These are phyloP conservation scores for Monarcha castaneiventris DNA, from an alignment of 2,113 vertebrate genomes.

Conservation along the genomic window DNA sequence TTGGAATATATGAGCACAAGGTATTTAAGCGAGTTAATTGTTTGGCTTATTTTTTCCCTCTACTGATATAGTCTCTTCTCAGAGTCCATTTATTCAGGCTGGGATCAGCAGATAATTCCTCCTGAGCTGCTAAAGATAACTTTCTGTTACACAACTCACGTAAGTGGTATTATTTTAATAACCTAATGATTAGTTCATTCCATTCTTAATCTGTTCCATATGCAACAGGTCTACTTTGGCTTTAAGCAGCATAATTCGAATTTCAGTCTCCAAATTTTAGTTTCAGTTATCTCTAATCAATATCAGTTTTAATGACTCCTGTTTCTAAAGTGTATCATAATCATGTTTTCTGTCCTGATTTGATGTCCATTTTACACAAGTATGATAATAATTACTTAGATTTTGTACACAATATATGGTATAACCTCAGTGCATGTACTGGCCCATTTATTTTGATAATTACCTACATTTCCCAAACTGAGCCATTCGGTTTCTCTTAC, in stretches of 20 bases:
- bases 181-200: constrained; percentile 22
- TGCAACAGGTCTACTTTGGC: not conserved
- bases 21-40: not conserved
- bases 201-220: constrained; percentile 30
- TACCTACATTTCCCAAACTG: not conserved
- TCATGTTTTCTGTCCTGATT: not conserved
- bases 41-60: not conserved
- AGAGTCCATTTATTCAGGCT: not conserved
- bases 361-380: not conserved
- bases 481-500: not conserved
- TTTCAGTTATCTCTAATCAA: not conserved
- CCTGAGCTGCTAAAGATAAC: not conserved
- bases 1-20: not conserved
- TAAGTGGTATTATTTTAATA: constrained; percentile 38
- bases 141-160: not conserved
- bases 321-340: not conserved
- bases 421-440: not conserved
- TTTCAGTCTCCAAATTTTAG: not conserved
- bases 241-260: not conserved
- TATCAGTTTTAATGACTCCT: not conserved
- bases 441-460: not conserved
- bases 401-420: not conserved
- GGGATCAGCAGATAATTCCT: constrained; percentile 17
- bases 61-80: not conserved
- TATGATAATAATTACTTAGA: not conserved